Evolutionary conservation across 2,113 vertebrate genomes (phyloP), one percentile per base, ranked within the genome.

Genomic region (Hemibagrus wyckioides): DNA sequence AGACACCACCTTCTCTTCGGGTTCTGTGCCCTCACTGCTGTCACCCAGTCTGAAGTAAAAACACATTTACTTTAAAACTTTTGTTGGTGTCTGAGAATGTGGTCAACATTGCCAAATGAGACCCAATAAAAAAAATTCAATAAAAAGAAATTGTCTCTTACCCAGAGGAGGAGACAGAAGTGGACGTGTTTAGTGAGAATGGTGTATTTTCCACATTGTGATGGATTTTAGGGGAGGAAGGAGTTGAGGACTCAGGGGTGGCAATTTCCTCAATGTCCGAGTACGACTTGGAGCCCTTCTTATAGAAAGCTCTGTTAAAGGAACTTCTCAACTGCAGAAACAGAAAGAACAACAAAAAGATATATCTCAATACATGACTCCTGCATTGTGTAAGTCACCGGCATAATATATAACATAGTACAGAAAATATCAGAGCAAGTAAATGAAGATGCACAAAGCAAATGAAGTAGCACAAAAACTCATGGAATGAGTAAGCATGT

Each of bases 301-400:
- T 99, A 92, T 96, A 99, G 92, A 99, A 99, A 82, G 98, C 98
- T 91, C 98, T 99, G 94, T 99, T 99, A 94, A 99, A 99, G 89
- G 98, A 99, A 90, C 97, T 99, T 79, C 98, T 96, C 25, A 99
- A 92, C 98, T 99, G 90, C 39, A 88, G 2, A 63, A 48, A 85
- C 39, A 85, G n/a, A 71, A 85, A 86, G 36, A 81, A 41, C 52
- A 36, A 25, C 30, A 59, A 39, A 52, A 9, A 50, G 57, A 54
- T n/a, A 52, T 25, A 25, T 28, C 5, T 48, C 33, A 69, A 69
- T 69, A 21, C 14, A 13, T 48, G 59, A 83, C 82, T 52, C 52
- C 63, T 48, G 21, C 59, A 61, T n/a, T 21, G 7, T 48, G 54
- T 5, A 75, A n/a, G 23, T 7, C 8, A 41, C 71, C 30, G 14